Percentiles rank a stretch among this genome's conserved stretches.
phyloP scores from a whole-genome alignment of 2,113 vertebrate genomes.

The Crotalus viridis region DNA sequence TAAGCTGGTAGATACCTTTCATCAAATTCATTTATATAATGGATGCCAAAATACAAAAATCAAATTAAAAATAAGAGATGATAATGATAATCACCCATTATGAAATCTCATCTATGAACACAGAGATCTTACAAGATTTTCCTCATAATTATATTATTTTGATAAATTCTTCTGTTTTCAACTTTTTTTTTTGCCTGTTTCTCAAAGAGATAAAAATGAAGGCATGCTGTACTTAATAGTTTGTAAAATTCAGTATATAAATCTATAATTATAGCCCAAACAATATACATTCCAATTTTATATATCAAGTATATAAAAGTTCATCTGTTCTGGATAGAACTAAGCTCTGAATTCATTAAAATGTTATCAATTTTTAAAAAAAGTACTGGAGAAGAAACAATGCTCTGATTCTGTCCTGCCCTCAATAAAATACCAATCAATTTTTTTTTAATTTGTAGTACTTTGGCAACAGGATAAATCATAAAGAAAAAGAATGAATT shows the following conservation, averaged over 20 bases:
- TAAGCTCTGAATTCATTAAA: neutral
- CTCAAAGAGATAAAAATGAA: neutral
- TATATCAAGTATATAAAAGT: neutral
- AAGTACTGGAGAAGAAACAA: neutral
- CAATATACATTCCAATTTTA: neutral
- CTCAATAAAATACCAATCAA: neutral
- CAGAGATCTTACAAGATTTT: neutral
- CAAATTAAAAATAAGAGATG: neutral
- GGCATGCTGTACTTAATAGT: neutral
- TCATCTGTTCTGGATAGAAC: neutral
- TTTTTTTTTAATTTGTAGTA: neutral
- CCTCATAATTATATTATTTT: neutral
- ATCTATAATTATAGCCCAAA: neutral
- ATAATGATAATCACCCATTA: neutral
- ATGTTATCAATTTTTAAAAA: neutral
- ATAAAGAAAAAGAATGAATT: neutral
- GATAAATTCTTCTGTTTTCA: neutral
- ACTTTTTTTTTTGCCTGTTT: neutral
- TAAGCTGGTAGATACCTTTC: neutral
- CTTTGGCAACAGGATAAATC: neutral
- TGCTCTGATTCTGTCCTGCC: neutral
- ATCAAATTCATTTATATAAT: neutral
- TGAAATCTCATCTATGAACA: neutral
- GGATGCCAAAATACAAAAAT: neutral
- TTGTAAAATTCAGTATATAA: neutral